Percentiles rank a stretch among this genome's conserved stretches.
These are phyloP conservation scores for Nyctalus aviator DNA, from an alignment of 2,797 vertebrate genomes.

Conservation along the genomic window DNA sequence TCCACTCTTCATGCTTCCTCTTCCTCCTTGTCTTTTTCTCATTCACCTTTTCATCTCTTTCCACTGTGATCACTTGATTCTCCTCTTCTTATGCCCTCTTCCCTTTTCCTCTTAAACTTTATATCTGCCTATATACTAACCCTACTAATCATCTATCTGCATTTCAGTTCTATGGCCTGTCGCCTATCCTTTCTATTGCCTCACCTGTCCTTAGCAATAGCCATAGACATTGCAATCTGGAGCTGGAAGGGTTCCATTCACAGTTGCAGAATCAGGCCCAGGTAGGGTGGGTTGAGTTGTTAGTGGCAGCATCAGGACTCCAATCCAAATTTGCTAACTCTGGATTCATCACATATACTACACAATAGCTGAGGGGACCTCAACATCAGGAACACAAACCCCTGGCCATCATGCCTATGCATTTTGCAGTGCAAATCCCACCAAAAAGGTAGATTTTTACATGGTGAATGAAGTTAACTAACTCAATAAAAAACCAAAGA, in stretches of 20 bases:
- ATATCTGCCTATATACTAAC: not conserved
- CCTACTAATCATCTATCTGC: not conserved
- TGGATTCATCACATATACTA: not conserved
- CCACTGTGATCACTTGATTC: not conserved
- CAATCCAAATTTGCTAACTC: not conserved
- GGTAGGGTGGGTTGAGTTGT: not conserved
- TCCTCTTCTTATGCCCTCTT: not conserved
- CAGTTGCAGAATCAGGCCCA: not conserved
- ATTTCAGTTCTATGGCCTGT: not conserved
- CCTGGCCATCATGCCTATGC: not conserved
- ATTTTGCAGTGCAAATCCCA: not conserved
- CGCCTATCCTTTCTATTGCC: not conserved
- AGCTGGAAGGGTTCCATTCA: not conserved
- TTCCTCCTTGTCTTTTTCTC: not conserved
- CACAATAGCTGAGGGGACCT: not conserved
- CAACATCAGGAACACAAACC: not conserved
- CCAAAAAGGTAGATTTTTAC: not conserved
- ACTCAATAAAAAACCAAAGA: slow-evolving; percentile 24
- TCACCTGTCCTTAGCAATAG: not conserved
- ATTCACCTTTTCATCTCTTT: not conserved
- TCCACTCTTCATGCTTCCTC: not conserved
- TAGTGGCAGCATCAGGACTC: not conserved
- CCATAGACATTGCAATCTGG: not conserved
- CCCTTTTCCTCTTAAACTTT: not conserved
- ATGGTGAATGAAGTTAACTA: not conserved